A percentile compares a stretch with the other conserved stretches of the same genome.
Evolutionary conservation across 2,888 invertebrate species (phyloP).

Genomic region (Actias luna): DNA sequence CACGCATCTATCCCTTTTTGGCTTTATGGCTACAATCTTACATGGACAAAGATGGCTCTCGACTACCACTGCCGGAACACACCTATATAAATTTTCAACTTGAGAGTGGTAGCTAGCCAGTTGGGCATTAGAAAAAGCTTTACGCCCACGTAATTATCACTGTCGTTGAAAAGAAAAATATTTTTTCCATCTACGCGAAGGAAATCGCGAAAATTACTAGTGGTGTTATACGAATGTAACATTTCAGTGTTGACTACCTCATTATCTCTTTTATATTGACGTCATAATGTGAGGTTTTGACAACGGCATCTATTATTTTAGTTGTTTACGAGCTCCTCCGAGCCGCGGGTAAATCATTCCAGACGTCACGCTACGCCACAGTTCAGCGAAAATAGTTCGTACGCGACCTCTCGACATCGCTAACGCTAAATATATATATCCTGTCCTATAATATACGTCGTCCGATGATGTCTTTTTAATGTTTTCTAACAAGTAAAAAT

Average conservation of each 20-base stretch:
- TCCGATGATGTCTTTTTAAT: not conserved
- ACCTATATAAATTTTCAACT: no score
- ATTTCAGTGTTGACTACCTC: not conserved
- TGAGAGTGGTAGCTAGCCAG: no score
- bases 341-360: not conserved
- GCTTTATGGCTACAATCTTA: no score
- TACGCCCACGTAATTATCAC: no score
- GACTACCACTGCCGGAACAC: no score
- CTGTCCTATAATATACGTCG: not conserved
- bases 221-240: not conserved
- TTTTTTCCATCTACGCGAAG: no score
- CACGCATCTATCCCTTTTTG: no score
- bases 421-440: slow-evolving; percentile 5
- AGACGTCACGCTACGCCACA: slow-evolving; percentile 1
- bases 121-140: no score
- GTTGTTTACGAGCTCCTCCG: slow-evolving; percentile 5
- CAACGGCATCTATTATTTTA: not conserved
- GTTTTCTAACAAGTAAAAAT: not conserved
- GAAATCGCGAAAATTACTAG: no score
- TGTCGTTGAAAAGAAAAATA: no score
- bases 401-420: not conserved
- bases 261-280: not conserved
- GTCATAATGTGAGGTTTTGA: slow-evolving; percentile 1
- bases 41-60: no score
- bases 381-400: slow-evolving; percentile 9